Evolutionary conservation across 2,113 vertebrate species (phyloP).

Genomic region (Limnothrissa miodon): DNA sequence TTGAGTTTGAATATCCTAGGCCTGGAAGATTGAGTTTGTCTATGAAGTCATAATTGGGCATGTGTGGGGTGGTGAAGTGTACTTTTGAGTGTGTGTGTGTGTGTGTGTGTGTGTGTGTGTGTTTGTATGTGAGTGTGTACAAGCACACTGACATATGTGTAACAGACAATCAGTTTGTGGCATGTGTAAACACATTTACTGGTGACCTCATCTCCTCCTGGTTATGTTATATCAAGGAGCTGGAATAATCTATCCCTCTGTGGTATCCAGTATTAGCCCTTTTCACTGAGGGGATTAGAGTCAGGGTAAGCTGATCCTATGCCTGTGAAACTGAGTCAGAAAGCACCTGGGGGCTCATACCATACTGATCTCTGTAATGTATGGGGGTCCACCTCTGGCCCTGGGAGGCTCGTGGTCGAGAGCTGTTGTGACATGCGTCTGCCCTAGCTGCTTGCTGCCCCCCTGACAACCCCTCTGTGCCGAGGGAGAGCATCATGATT

Average conservation of each 20-base stretch:
- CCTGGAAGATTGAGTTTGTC: neutral
- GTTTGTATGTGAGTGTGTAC: neutral
- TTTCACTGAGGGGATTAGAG: slow-evolving; percentile 51
- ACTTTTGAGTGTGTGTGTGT: slow-evolving; percentile 22
- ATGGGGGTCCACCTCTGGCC: slow-evolving; percentile 9
- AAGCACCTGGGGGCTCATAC: slow-evolving; percentile 45
- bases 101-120: slow-evolving; percentile 2
- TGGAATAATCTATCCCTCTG: slow-evolving; percentile 29
- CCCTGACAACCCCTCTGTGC: neutral
- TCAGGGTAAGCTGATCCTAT: slow-evolving; percentile 48
- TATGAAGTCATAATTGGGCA: neutral
- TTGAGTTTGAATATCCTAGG: neutral
- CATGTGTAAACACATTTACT: neutral
- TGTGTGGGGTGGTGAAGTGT: neutral
- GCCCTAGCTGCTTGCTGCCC: neutral
- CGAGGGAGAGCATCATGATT: neutral
- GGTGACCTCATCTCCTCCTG: slow-evolving; percentile 24
- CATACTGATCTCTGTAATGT: slow-evolving; percentile 43
- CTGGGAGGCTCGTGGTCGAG: slow-evolving; percentile 7
- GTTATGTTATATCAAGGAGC: slow-evolving; percentile 16
- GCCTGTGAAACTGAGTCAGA: slow-evolving; percentile 31
- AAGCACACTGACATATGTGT: neutral
- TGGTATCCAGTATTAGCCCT: slow-evolving; percentile 32
- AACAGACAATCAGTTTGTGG: neutral
- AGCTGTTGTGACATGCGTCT: slow-evolving; percentile 21